phyloP scores from a whole-genome alignment of 2,113 vertebrate genomes.

The Australoheros scitulus region DNA sequence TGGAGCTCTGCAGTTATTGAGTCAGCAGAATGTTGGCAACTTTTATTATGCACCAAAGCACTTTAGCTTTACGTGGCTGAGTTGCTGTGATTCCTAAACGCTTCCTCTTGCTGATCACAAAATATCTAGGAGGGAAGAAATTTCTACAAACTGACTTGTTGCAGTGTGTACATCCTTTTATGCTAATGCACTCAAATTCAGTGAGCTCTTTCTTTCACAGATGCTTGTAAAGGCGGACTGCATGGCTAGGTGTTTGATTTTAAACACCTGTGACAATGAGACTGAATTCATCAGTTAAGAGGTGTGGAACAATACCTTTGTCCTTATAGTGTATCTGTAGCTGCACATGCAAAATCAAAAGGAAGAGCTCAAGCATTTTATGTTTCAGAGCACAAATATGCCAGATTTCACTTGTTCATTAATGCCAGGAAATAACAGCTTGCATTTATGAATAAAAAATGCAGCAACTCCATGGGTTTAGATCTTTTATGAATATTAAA shows the following conservation, averaged over 20 bases:
- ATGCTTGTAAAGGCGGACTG: background rate
- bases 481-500: no score
- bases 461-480: background rate
- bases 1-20: background rate
- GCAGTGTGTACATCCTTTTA: background rate
- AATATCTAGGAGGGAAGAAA: background rate
- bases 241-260: background rate
- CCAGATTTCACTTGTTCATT: background rate
- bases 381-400: background rate
- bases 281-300: background rate
- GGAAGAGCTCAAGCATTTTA: background rate
- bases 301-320: no score
- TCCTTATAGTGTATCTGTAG: background rate
- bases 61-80: background rate
- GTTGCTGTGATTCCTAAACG: background rate
- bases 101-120: background rate
- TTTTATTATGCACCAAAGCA: background rate
- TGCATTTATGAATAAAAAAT: background rate
- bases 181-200: background rate
- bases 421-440: background rate
- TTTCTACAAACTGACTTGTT: background rate
- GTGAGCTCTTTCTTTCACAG: background rate
- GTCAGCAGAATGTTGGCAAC: background rate
- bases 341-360: background rate
- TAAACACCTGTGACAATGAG: background rate